Conservation (phyloP, 2,113 vertebrate species). For the Copsychus sechellarum region DNA sequence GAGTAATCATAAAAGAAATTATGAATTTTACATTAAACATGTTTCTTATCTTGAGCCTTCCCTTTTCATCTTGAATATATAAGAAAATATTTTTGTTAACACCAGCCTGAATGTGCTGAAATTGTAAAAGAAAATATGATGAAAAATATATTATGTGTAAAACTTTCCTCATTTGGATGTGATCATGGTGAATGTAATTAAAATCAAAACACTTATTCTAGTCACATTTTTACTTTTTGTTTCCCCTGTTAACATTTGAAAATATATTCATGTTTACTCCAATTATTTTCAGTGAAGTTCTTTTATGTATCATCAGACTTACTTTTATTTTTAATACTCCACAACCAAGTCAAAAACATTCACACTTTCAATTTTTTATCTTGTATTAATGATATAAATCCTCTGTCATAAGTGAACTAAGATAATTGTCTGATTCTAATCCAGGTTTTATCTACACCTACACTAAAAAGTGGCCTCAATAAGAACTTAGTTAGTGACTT, state of each 20-base stretch:
- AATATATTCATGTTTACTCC: not conserved
- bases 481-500: not conserved
- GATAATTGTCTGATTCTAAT: not conserved
- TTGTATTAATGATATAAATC: not conserved
- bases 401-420: not conserved
- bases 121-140: not conserved
- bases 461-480: not conserved
- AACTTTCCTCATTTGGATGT: not conserved
- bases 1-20: not conserved
- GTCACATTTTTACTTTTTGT: not conserved
- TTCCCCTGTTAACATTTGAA: not conserved
- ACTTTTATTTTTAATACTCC: not conserved
- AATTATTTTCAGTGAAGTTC: not conserved
- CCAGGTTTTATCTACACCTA: not conserved
- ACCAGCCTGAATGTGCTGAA: not conserved
- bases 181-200: not conserved
- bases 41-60: not conserved
- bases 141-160: not conserved
- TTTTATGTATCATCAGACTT: not conserved
- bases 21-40: not conserved
- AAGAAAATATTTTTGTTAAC: not conserved
- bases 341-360: not conserved
- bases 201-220: not conserved
- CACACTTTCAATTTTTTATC: not conserved
- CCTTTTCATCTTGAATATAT: not conserved